phyloP scores from a whole-genome alignment of 2,888 invertebrate genomes.

The Heliconius ethilla region DNA sequence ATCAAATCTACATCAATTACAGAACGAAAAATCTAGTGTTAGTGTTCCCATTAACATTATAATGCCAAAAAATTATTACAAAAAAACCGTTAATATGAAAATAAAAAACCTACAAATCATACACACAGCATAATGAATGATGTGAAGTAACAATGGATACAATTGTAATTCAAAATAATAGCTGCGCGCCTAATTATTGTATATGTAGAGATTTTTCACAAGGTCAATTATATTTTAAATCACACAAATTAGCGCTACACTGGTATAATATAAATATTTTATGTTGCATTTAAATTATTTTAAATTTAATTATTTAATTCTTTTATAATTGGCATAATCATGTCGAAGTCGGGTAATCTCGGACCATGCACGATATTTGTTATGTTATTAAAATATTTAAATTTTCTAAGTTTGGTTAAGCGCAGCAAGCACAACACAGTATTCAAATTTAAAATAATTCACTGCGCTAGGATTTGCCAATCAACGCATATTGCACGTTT shows the following conservation, averaged over 20 bases:
- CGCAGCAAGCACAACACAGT: too few species aligned
- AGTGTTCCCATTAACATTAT: too few species aligned
- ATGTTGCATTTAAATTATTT: neutral
- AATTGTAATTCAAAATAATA: conserved; percentile 23
- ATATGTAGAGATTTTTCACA: conserved; percentile 36
- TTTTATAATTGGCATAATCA: neutral
- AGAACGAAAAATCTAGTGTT: too few species aligned
- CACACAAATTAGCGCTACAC: neutral
- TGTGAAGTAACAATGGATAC: neutral
- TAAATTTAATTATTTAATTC: neutral
- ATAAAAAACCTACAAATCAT: too few species aligned
- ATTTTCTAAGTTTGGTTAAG: neutral
- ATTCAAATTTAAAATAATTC: too few species aligned
- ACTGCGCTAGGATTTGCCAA: neutral
- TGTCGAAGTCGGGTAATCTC: too few species aligned
- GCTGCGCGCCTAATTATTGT: conserved; percentile 7
- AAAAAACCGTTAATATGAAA: too few species aligned
- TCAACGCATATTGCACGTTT: too few species aligned
- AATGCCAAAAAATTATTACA: too few species aligned
- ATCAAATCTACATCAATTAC: too few species aligned
- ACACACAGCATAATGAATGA: neutral
- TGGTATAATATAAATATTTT: neutral
- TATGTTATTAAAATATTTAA: conserved; percentile 20
- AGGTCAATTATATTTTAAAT: conserved; percentile 26
- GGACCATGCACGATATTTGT: too few species aligned